Percentiles rank a stretch among this genome's conserved stretches.
Evolutionary conservation across 2,797 vertebrate species (phyloP).

Genomic region (Cyprinodon diabolis): DNA sequence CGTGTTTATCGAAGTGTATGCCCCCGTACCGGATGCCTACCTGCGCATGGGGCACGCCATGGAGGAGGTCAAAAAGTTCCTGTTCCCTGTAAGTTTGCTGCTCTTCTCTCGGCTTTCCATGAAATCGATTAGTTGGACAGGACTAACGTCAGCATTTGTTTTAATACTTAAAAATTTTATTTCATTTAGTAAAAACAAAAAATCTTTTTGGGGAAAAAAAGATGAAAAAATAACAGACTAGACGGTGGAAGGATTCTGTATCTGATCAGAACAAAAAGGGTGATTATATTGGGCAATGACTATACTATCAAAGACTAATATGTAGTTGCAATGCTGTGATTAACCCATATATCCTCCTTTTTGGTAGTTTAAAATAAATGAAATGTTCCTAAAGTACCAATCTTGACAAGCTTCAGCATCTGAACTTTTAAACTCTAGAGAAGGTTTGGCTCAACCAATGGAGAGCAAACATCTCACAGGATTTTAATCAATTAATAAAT

Average conservation of each 20-base stretch:
- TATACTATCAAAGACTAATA: no score
- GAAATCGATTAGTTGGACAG: no score
- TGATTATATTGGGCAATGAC: no score
- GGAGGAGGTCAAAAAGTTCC: slow-evolving; percentile 98
- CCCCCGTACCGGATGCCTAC: slow-evolving; percentile 94
- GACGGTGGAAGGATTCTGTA: not conserved
- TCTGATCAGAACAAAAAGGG: not conserved
- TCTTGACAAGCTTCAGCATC: not conserved
- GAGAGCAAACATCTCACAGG: not conserved
- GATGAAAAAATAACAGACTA: not conserved
- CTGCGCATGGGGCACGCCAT: slow-evolving; percentile 97
- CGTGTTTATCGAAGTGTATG: slow-evolving; percentile 97
- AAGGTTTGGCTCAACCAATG: not conserved
- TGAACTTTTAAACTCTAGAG: not conserved
- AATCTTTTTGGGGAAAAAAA: not conserved
- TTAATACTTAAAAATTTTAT: no score
- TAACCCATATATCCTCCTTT: not conserved
- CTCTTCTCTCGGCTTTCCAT: not conserved
- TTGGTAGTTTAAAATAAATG: no score
- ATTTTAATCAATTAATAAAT: no score
- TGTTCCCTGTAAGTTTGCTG: slow-evolving; percentile 87
- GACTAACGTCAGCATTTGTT: no score
- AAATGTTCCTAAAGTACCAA: no score
- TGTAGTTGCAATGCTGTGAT: not conserved
- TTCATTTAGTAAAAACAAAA: not conserved